Evolutionary conservation across 37 sponge, comb jelly and placozoan species (phyloP).

Genomic region (Ianthella basta): DNA sequence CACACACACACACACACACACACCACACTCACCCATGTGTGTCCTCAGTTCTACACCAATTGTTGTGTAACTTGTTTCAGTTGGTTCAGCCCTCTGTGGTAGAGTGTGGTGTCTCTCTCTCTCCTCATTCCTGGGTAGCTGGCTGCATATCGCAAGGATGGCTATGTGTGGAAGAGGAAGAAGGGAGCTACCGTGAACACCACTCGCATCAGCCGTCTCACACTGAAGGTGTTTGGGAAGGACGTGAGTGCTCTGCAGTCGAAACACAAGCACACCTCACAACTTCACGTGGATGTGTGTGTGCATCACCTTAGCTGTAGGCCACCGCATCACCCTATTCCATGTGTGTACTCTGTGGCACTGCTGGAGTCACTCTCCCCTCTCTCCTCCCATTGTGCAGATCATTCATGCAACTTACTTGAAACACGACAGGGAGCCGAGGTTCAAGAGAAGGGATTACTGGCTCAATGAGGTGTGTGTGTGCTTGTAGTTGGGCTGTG

Average conservation of each 20-base stretch:
- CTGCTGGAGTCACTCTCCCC: background rate
- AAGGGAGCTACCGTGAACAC: background rate
- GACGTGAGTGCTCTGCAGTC: background rate
- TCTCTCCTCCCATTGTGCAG: too few relatives aligned
- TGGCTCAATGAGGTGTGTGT: slow-evolving; percentile 20
- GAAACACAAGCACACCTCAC: background rate
- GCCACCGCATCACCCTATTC: background rate
- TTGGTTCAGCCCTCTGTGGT: too few relatives aligned
- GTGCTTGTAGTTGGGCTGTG: background rate
- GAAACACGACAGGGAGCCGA: slow-evolving; percentile 10
- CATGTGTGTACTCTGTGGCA: background rate
- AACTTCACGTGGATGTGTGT: background rate
- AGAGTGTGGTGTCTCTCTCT: background rate
- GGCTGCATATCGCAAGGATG: background rate
- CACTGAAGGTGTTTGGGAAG: slow-evolving; percentile 27
- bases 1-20: too few relatives aligned
- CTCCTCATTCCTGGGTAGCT: background rate
- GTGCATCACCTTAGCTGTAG: background rate
- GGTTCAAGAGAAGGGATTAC: slow-evolving; percentile 1
- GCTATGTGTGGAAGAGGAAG: slow-evolving; percentile 4
- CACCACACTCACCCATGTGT: too few relatives aligned
- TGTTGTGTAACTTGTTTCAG: too few relatives aligned
- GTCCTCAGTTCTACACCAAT: too few relatives aligned
- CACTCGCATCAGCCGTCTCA: background rate
- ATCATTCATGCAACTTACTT: slow-evolving; percentile 10